Conservation (phyloP, 2,113 vertebrate genomes). For the Lontra canadensis region DNA sequence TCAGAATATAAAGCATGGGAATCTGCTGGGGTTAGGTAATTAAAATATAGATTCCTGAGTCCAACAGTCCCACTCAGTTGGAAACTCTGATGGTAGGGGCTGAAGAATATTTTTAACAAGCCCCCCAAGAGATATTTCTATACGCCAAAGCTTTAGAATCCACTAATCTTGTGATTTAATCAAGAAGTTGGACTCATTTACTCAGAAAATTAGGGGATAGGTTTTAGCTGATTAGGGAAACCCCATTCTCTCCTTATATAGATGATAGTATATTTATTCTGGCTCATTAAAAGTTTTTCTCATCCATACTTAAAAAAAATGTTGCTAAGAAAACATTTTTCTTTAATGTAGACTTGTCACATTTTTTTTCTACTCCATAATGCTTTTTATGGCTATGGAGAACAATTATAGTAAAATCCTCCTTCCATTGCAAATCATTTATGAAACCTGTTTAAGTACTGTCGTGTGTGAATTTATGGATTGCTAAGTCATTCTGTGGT, state of each 20-base stretch:
- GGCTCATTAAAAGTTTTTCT: background rate
- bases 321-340: conserved; percentile 23
- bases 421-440: conserved; percentile 76
- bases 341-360: background rate
- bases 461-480: conserved; percentile 63
- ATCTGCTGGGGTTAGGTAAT: background rate
- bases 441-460: conserved; percentile 69
- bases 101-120: background rate
- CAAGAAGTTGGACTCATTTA: background rate
- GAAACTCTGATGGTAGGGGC: background rate
- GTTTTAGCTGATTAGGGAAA: background rate
- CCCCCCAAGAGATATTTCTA: background rate
- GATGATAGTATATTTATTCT: background rate
- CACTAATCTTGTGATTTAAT: background rate
- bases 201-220: background rate
- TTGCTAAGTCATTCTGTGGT: conserved; percentile 68
- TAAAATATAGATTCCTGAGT: background rate
- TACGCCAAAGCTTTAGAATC: background rate
- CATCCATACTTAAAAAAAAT: background rate
- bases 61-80: background rate
- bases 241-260: background rate
- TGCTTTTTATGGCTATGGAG: conserved; percentile 63
- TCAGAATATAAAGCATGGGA: background rate
- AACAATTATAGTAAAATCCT: conserved; percentile 70
- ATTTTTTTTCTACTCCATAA: background rate